Conservation (phyloP, 2,888 invertebrate species). For the Steromphala cineraria region DNA sequence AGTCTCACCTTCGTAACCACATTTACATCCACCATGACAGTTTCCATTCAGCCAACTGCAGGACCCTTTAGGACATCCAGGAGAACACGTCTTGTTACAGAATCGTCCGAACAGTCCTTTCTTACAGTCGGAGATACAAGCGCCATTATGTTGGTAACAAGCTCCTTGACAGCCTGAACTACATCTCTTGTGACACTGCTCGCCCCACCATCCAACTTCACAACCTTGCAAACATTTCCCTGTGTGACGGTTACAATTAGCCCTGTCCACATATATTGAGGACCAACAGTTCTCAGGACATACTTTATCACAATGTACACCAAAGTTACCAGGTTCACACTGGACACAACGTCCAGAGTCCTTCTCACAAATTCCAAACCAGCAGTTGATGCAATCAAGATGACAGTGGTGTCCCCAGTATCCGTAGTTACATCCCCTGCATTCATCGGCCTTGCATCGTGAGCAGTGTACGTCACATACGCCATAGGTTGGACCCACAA, state of each 20-base stretch:
- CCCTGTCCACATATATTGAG: not conserved
- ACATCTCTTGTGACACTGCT: not conserved
- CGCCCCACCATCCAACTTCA: not conserved
- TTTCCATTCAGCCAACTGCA: not conserved
- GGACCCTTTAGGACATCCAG: not conserved
- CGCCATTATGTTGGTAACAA: too few species aligned
- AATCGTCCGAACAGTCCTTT: too few species aligned
- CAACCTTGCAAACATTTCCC: not conserved
- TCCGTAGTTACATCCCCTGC: not conserved
- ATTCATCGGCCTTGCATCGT: not conserved
- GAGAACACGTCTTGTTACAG: not conserved
- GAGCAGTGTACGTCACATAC: too few species aligned
- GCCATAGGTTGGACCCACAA: too few species aligned
- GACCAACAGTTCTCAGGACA: not conserved
- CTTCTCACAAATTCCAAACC: not conserved
- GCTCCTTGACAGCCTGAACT: too few species aligned
- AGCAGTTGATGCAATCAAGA: not conserved
- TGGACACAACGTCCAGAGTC: not conserved
- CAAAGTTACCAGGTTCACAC: not conserved
- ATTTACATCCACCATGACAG: not conserved
- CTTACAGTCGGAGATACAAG: too few species aligned
- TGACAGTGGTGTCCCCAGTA: not conserved
- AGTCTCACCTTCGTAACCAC: not conserved
- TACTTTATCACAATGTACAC: not conserved
- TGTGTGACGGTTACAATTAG: not conserved